A percentile compares a stretch with the other conserved stretches of the same genome.
Evolutionary conservation across 2,113 vertebrate species (phyloP).

Genomic region (Trematocara marginatum): DNA sequence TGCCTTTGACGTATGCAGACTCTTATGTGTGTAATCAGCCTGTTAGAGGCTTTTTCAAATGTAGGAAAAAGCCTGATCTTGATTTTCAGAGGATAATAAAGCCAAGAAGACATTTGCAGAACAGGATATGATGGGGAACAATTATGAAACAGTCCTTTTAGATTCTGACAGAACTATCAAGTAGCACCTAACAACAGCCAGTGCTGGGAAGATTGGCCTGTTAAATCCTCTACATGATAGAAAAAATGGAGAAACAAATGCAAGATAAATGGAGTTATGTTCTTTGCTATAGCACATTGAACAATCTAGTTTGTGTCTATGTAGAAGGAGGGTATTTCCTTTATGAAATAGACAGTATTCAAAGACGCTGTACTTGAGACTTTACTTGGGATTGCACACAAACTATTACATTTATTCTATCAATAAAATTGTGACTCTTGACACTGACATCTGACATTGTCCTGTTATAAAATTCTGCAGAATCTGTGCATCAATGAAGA

Average conservation of each 20-base stretch:
- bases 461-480: conserved; percentile 50
- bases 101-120: not conserved
- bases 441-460: not conserved
- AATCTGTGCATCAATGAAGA: conserved; percentile 91
- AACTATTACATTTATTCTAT: not conserved
- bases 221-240: not conserved
- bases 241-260: not conserved
- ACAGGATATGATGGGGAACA: not conserved
- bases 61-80: not conserved
- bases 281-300: not conserved
- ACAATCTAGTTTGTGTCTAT: not conserved
- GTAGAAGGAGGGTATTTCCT: not conserved
- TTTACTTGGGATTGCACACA: not conserved
- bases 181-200: not conserved
- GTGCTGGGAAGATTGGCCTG: not conserved
- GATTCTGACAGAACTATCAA: not conserved
- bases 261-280: not conserved
- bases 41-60: not conserved
- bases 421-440: not conserved
- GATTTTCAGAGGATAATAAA: not conserved
- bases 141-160: not conserved
- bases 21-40: not conserved
- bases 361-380: not conserved
- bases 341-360: not conserved
- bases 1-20: not conserved